Conservation (phyloP, 2,888 invertebrate genomes). For the Bibio marci region DNA sequence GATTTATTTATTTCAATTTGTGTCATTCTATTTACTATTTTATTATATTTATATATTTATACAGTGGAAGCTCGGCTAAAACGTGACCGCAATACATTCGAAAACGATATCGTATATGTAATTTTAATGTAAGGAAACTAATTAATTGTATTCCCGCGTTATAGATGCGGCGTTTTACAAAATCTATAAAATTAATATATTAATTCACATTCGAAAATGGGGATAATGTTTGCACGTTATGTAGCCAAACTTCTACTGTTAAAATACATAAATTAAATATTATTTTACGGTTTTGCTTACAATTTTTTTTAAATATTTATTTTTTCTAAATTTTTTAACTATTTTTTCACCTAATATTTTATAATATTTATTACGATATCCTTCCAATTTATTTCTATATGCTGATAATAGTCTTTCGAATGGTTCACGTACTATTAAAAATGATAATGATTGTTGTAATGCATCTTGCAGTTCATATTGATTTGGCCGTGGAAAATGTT, state of each 20-base stretch:
- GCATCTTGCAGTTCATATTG: constrained; percentile 44
- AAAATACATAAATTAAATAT: neutral
- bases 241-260: neutral
- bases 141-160: too few relatives aligned
- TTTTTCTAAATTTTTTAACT: constrained; percentile 38
- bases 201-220: too few relatives aligned
- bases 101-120: too few relatives aligned
- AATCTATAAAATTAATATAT: too few relatives aligned
- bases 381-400: constrained; percentile 56
- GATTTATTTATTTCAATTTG: too few relatives aligned
- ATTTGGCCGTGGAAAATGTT: constrained; percentile 49
- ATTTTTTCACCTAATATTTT: constrained; percentile 48
- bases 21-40: too few relatives aligned
- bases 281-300: neutral
- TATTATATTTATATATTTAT: too few relatives aligned
- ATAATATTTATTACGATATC: constrained; percentile 48
- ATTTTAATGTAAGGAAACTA: too few relatives aligned
- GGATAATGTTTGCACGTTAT: too few relatives aligned
- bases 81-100: too few relatives aligned
- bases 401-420: constrained; percentile 55
- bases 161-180: too few relatives aligned
- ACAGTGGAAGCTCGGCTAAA: too few relatives aligned
- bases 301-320: constrained; percentile 13
- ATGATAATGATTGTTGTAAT: constrained; percentile 42
- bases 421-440: constrained; percentile 53